Percentiles rank a stretch among this genome's conserved stretches.
Evolutionary conservation across 2,797 vertebrate species (phyloP).

Genomic region (Onychomys leucogaster): DNA sequence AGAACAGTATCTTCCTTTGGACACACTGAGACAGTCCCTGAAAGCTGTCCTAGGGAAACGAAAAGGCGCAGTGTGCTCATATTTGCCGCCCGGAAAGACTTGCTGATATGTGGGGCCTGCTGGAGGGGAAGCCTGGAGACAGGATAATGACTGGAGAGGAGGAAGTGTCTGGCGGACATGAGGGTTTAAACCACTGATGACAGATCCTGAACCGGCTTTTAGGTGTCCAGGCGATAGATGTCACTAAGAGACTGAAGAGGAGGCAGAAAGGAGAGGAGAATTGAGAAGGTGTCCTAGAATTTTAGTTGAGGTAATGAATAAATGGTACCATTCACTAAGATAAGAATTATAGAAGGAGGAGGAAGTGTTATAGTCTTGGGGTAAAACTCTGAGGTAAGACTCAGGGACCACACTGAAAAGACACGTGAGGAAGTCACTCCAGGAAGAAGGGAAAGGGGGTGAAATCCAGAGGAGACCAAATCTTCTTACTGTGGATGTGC

Average conservation of each 20-base stretch:
- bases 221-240: neutral
- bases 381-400: neutral
- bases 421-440: neutral
- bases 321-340: neutral
- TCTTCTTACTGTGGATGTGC: neutral
- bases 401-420: neutral
- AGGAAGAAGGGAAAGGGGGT: neutral
- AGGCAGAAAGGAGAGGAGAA: constrained; percentile 7
- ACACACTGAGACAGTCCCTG: neutral
- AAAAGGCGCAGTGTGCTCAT: neutral
- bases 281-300: neutral
- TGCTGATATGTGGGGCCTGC: neutral
- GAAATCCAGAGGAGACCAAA: neutral
- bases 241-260: neutral
- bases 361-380: constrained; percentile 5
- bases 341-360: constrained; percentile 20
- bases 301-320: constrained; percentile 14
- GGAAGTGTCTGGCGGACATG: neutral
- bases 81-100: constrained; percentile 7
- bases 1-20: neutral
- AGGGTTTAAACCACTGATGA: neutral
- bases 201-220: neutral
- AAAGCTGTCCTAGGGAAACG: constrained; percentile 2
- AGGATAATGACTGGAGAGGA: neutral
- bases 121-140: neutral